Base-by-base conservation (phyloP, 2,888 invertebrate genomes). In the Megamerina dolium region DNA sequence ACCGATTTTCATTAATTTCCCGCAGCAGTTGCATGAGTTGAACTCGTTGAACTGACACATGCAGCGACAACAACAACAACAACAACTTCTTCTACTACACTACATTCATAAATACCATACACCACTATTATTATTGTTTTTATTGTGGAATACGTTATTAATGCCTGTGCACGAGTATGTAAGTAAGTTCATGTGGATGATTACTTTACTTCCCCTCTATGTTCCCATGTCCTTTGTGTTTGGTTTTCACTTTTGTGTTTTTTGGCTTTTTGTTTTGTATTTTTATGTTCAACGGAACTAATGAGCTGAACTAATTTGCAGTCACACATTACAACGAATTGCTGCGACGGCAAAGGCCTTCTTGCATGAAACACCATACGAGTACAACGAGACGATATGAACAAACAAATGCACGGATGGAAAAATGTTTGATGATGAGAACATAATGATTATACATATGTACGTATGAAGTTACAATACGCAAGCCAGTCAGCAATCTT, bases 281-380 rank as follows among this genome's bases (percentile, higher is more conserved):
- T 10, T 13, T 46, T 42, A 18, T 43, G 38, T 41, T 45, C 46
- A 43, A 45, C 49, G 48, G 47, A 52, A 50, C 53, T 55, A 53
- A 55, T 55, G 53, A 55, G 52, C 50, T 49, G 51, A 51, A 53
- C 55, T 48, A 55, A 55, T 52, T 55, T 49, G 39, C 38, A 38
- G 43, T 43, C 43, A 43, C 43, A 43, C 38, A 43, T 40, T 40
- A 32, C 26, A 23, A 16, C 26, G 34, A 37, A 42, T 37, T 38
- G 38, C 32, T 36, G 5, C 27, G 23, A 19, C 16, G 19, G 18
- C 16, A 9, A 20, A 31, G 26, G 30, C 17, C 23, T 32, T 27
- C 26, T 20, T n/a, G n/a, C n/a, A n/a, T n/a, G n/a, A n/a, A n/a
- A n/a, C n/a, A n/a, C n/a, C n/a, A n/a, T n/a, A n/a, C n/a, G n/a